These are phyloP conservation scores for Zaprionus nigranus DNA, from an alignment of 1,140 invertebrate genomes.

Conservation along the genomic window DNA sequence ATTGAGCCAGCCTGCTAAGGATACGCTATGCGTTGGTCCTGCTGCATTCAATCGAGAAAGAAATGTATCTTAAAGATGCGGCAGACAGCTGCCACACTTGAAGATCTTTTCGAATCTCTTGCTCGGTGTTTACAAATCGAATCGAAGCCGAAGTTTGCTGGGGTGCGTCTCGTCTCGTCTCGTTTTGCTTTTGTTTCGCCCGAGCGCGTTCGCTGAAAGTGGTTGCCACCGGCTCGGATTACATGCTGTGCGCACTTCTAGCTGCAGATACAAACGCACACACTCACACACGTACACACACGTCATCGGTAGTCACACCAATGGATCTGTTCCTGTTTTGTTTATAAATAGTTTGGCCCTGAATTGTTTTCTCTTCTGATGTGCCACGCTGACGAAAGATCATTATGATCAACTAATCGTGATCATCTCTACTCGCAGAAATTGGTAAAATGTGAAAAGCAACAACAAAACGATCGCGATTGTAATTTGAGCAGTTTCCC, in stretches of 20 bases:
- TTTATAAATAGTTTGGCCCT: constrained; percentile 62
- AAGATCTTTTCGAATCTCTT: constrained; percentile 25
- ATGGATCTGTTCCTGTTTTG: constrained; percentile 44
- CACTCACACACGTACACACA: constrained; percentile 24
- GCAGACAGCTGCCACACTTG: constrained; percentile 71
- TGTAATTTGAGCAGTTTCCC: constrained; percentile 61
- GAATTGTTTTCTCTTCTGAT: constrained; percentile 57
- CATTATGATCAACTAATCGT: constrained; percentile 50
- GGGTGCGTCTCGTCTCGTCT: constrained; percentile 32
- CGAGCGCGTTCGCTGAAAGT: constrained; percentile 48
- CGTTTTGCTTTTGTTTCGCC: constrained; percentile 34
- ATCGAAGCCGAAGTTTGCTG: constrained; percentile 35
- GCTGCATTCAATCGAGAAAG: constrained; percentile 49
- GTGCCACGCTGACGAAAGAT: constrained; percentile 60
- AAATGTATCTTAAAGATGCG: constrained; percentile 68
- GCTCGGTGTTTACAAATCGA: constrained; percentile 62
- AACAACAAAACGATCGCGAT: constrained; percentile 28
- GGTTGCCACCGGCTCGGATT: constrained; percentile 62
- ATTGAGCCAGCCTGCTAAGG: constrained; percentile 63
- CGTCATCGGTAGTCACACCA: constrained; percentile 36
- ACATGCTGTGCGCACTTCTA: constrained; percentile 59
- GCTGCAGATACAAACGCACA: constrained; percentile 19
- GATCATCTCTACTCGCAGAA: neutral
- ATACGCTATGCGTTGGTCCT: constrained; percentile 74
- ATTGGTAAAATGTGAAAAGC: constrained; percentile 48